Conservation (phyloP, 2,797 vertebrate genomes). For the Myiotriccus ornatus region DNA sequence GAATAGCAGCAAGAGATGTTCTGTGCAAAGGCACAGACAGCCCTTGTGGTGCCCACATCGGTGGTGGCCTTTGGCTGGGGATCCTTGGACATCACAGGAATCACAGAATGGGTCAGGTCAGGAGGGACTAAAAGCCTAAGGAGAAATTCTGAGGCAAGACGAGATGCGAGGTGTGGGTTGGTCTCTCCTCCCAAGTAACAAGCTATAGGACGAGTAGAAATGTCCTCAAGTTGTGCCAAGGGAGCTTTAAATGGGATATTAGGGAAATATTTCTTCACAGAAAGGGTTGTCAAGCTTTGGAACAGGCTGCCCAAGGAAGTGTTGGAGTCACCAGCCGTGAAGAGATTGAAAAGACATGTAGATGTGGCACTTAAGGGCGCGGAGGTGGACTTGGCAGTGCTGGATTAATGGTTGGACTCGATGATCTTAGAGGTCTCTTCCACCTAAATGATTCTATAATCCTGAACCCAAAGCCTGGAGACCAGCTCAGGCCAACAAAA, state of each 20-base stretch:
- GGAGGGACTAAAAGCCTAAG: background rate
- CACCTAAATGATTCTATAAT: background rate
- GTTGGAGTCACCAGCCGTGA: background rate
- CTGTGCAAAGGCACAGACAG: background rate
- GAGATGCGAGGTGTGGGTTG: rapidly evolving
- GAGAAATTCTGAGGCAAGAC: background rate
- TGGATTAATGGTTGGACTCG: background rate
- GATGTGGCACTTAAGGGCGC: background rate
- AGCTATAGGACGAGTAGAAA: background rate
- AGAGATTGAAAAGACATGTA: background rate
- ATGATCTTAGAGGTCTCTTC: background rate
- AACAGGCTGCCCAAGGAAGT: background rate
- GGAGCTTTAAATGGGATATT: background rate
- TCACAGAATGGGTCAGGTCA: background rate
- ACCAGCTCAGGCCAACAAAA: background rate
- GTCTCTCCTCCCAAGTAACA: background rate
- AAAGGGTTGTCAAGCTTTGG: background rate
- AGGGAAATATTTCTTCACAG: background rate
- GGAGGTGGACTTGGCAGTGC: background rate
- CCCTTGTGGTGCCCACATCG: background rate
- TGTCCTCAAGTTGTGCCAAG: background rate
- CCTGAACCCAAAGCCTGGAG: background rate
- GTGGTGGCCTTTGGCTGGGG: rapidly evolving
- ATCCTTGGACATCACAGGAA: background rate
- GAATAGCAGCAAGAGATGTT: background rate